Evolutionary conservation across 1,140 invertebrate species (phyloP), one percentile per base, ranked within the genome.

Genomic region (Euwallacea similis): DNA sequence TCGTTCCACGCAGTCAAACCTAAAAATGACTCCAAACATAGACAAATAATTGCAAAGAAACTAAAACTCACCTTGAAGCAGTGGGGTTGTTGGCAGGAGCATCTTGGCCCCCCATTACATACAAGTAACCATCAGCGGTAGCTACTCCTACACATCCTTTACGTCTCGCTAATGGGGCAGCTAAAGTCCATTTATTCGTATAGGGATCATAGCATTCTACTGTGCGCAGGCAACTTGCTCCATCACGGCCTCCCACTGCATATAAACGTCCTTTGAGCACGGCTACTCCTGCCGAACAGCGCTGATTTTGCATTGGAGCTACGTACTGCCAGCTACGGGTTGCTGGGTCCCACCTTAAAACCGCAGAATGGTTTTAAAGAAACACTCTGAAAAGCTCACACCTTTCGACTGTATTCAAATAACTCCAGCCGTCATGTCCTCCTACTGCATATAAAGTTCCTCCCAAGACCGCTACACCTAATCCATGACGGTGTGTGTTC

Each of bases 391-490:
- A 2, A 50, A 50, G 13, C 2, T 11, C 46, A 10, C 9, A 87
- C 87, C 93, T 82, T 83, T 98, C 95, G 0, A 96, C 95, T 6
- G 94, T 94, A 80, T 94, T 95, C 9, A 97, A 83, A 81, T 97
- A 98, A 76, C 93, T 95, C 95, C 95, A 97, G 43, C 95, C 93
- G 84, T 98, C 96, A 80, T 98, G 95, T 11, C 95, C 96, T 41
- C 95, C 96, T 33, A 69, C 59, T 0, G 67, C 67, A 53, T 69
- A 69, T 42, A 69, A 69, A 13, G 94, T 93, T 0, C 93, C 93
- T 69, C 87, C 87, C 46, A 98, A 83, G 8, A 96, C 91, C 3
- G 93, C 94, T 33, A 98, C 93, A 44, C 94, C 94, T 71, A 96
- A 83, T 7, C 94, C 94, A 83, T 97, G 94, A 53, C 95, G 84